A percentile compares a stretch with the other conserved stretches of the same genome.
These are phyloP conservation scores for Asarcornis scutulata DNA, from an alignment of 2,113 vertebrate species.

Conservation along the genomic window DNA sequence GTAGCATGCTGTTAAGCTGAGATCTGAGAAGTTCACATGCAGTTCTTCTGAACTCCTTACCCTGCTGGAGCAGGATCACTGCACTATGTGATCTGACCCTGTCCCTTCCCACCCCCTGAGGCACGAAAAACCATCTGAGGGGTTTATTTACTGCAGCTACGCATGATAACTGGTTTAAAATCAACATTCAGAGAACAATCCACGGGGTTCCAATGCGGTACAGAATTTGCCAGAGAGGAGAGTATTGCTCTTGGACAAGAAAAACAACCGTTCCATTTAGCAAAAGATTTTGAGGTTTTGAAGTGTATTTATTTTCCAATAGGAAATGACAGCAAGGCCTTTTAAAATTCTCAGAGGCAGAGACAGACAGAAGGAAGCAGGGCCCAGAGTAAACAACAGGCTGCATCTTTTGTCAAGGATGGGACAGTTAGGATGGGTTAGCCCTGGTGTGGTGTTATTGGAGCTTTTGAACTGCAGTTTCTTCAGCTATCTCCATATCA, in stretches of 20 bases:
- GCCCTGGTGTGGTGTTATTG: not conserved
- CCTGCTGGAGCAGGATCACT: slow-evolving; percentile 39
- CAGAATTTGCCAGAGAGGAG: slow-evolving; percentile 5
- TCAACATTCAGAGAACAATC: slow-evolving; percentile 39
- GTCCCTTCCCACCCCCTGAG: not conserved
- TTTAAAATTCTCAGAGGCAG: not conserved
- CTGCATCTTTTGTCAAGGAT: not conserved
- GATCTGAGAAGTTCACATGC: not conserved
- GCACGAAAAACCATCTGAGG: not conserved
- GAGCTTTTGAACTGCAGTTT: slow-evolving; percentile 8
- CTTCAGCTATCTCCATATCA: not conserved
- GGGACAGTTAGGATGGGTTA: not conserved
- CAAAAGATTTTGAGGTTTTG: slow-evolving; percentile 17
- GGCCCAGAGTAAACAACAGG: not conserved
- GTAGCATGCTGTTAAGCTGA: not conserved
- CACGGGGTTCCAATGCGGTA: slow-evolving; percentile 10
- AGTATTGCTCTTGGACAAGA: slow-evolving; percentile 57
- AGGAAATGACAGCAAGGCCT: slow-evolving; percentile 13
- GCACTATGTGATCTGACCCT: not conserved
- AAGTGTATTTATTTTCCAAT: slow-evolving; percentile 47
- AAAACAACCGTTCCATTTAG: slow-evolving; percentile 37
- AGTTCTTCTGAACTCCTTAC: not conserved
- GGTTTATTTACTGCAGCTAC: slow-evolving; percentile 51
- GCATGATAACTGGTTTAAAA: slow-evolving; percentile 45
- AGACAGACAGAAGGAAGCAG: not conserved